Conservation (phyloP, 2,888 invertebrate genomes). For the Myopa tessellatipennis region DNA sequence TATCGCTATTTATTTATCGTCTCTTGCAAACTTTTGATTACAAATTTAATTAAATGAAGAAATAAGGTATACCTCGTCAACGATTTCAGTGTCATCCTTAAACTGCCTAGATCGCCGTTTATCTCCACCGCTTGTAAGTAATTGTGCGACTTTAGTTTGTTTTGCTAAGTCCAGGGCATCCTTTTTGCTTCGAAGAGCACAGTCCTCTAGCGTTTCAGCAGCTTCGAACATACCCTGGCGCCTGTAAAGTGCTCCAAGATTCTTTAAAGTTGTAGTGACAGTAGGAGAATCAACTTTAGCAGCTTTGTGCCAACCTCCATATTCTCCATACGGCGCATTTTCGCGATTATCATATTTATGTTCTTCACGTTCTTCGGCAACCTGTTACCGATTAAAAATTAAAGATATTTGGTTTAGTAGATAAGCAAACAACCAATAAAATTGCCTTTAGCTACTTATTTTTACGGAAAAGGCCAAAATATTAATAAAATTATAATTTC, state of each 20-base stretch:
- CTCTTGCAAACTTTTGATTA: neutral
- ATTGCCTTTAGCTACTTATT: too few species aligned
- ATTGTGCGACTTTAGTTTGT: conserved; percentile 85
- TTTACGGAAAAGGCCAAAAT: too few species aligned
- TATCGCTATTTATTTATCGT: too few species aligned
- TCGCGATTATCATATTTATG: conserved; percentile 91
- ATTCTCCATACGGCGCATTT: conserved; percentile 86
- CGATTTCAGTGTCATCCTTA: conserved; percentile 63
- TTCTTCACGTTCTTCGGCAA: conserved; percentile 98
- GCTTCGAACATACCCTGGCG: conserved; percentile 99
- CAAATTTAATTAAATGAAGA: neutral
- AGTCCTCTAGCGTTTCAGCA: conserved; percentile 98
- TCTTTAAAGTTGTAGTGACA: conserved; percentile 97
- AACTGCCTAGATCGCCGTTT: conserved; percentile 71
- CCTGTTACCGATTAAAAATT: conserved; percentile 70
- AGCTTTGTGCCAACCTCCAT: conserved; percentile 97
- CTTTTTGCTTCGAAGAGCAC: conserved; percentile 94
- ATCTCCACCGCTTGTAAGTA: conserved; percentile 73
- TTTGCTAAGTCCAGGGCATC: conserved; percentile 95
- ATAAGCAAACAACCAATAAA: too few species aligned
- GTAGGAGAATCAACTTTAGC: conserved; percentile 98
- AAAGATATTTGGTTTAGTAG: too few species aligned
- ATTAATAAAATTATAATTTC: too few species aligned
- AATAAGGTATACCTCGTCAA: conserved; percentile 60
- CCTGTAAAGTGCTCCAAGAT: conserved; percentile 96